phyloP scores from a whole-genome alignment of 1,140 invertebrate species.

The Trichoplusia ni region DNA sequence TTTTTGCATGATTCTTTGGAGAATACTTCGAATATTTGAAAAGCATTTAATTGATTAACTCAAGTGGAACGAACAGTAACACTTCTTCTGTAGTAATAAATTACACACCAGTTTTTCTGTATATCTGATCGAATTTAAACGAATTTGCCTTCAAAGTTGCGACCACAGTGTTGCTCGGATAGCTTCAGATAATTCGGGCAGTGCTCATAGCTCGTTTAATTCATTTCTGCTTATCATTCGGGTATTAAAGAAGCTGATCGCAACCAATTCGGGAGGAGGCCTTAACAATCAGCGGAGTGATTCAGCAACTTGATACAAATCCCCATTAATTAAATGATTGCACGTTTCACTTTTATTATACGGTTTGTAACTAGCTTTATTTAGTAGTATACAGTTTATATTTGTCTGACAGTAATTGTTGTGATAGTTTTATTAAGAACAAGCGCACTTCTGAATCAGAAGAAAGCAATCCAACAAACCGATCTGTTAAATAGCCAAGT shows the following conservation, averaged over 20 bases:
- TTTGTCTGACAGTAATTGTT: too few relatives aligned
- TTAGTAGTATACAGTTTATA: too few relatives aligned
- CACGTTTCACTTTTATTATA: not conserved
- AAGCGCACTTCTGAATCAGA: too few relatives aligned
- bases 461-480: too few relatives aligned
- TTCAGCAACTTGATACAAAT: conserved; percentile 10
- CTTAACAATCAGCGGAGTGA: not conserved
- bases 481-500: too few relatives aligned
- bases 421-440: too few relatives aligned
- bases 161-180: not conserved
- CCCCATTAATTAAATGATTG: not conserved
- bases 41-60: not conserved
- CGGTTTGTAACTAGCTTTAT: too few relatives aligned
- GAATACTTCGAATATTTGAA: too few relatives aligned
- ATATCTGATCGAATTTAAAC: not conserved
- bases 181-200: not conserved
- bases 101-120: not conserved
- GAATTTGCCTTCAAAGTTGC: not conserved
- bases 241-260: not conserved
- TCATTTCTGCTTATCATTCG: conserved; percentile 2
- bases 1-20: too few relatives aligned
- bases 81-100: not conserved
- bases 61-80: not conserved
- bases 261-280: not conserved
- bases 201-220: not conserved